These are phyloP conservation scores for Steromphala cineraria DNA, from an alignment of 2,888 invertebrate genomes.

Conservation along the genomic window DNA sequence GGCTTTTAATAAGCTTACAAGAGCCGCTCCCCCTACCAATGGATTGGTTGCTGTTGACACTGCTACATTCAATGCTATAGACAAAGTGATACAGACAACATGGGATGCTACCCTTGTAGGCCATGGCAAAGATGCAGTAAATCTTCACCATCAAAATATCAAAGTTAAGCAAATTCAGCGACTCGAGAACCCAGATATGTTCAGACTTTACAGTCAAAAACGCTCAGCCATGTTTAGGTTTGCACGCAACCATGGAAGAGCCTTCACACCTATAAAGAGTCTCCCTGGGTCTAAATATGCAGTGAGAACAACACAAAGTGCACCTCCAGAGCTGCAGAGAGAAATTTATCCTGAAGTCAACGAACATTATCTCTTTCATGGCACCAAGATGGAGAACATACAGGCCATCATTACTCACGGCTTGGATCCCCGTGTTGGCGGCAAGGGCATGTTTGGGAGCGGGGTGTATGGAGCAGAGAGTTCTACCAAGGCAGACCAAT, in stretches of 20 bases:
- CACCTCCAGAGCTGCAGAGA: conserved; percentile 9
- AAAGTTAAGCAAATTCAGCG: conserved; percentile 49
- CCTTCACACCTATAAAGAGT: conserved; percentile 28
- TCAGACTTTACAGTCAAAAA: conserved; percentile 41
- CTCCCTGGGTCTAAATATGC: conserved; percentile 20
- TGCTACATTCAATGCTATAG: conserved; percentile 38
- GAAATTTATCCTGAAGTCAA: conserved; percentile 43
- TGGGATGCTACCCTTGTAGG: conserved; percentile 44
- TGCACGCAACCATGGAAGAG: conserved; percentile 21
- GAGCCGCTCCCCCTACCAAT: background rate
- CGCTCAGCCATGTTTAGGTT: conserved; percentile 38
- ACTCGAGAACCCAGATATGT: conserved; percentile 54
- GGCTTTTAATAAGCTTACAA: background rate
- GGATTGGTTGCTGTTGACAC: conserved; percentile 33
- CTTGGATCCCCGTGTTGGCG: conserved; percentile 46
- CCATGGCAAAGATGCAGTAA: conserved; percentile 51
- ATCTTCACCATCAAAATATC: conserved; percentile 33
- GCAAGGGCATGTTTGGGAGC: conserved; percentile 52
- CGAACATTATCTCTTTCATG: conserved; percentile 61
- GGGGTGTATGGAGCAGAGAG: conserved; percentile 61
- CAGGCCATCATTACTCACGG: conserved; percentile 49
- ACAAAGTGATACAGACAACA: conserved; percentile 42
- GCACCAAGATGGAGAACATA: conserved; percentile 47
- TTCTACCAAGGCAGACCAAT: conserved; percentile 63
- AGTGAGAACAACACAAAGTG: conserved; percentile 16